Percentiles rank a stretch among this genome's conserved stretches.
phyloP scores from a whole-genome alignment of 2,113 vertebrate genomes.

The Ancistrus triradiatus region DNA sequence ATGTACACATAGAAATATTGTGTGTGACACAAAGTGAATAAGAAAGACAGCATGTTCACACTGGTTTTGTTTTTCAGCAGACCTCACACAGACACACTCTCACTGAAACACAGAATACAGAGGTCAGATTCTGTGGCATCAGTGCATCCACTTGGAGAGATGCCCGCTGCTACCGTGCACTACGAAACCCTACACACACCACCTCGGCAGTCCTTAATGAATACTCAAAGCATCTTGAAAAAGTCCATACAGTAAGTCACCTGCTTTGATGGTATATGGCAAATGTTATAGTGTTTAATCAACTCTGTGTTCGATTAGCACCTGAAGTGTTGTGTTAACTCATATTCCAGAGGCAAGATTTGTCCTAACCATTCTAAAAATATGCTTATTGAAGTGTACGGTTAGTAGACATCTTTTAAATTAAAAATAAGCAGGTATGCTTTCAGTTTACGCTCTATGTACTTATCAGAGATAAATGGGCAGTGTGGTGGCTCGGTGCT shows the following conservation, averaged over 20 bases:
- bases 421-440: too few species aligned
- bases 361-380: too few species aligned
- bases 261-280: too few species aligned
- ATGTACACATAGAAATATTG: not conserved
- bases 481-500: too few species aligned
- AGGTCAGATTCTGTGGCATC: slow-evolving; percentile 21
- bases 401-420: too few species aligned
- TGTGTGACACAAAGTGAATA: not conserved
- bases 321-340: too few species aligned
- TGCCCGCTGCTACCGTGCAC: slow-evolving; percentile 40
- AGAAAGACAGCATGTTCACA: not conserved
- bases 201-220: not conserved
- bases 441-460: too few species aligned
- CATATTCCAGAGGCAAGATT: too few species aligned
- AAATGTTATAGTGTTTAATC: too few species aligned
- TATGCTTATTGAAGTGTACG: too few species aligned
- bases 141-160: slow-evolving; percentile 27
- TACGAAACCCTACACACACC: slow-evolving; percentile 15
- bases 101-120: slow-evolving; percentile 30
- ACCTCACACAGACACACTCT: slow-evolving; percentile 30
- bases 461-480: too few species aligned
- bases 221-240: slow-evolving; percentile 1
- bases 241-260: slow-evolving; percentile 25
- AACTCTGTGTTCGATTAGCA: too few species aligned
- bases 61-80: slow-evolving; percentile 40